Evolutionary conservation across 2,888 invertebrate species (phyloP), one percentile per base, ranked within the genome.

Genomic region (Chymomyza procnemis): DNA sequence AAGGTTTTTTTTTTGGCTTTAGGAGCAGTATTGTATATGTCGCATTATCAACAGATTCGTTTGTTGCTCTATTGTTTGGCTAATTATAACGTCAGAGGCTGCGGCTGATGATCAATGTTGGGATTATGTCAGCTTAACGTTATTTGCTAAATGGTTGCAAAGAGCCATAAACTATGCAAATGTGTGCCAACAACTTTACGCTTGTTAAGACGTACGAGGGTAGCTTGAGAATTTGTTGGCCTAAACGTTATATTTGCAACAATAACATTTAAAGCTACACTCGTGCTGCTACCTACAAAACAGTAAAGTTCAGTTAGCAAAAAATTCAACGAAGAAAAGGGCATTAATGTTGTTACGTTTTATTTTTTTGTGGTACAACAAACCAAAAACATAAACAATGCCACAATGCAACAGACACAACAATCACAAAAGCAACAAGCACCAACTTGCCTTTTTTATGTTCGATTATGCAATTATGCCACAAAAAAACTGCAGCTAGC

Each of bases 331-430:
- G 12, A 41, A 41, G 34, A 41, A 41, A 41, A 41, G 34, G 34
- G 34, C 34, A 41, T 12, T 12, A 41, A 26, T 26, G 2, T 26
- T 26, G 9, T 1, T 41, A 12, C 63, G n/a, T 18, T 18, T 66
- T 26, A n/a, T 18, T 18, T 16, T 50, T 50, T 16, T n/a, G 18
- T 18, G 4, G 48, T n/a, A 1, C 0, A 75, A 80, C 73, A 71
- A 74, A 78, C n/a, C n/a, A 73, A 22, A 59, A 78, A 78, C 80
- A 80, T 85, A 83, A 80, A 84, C 80, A 78, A 47, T 57, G 75
- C 68, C 57, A 69, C 63, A 41, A 41, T 41, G 34, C 76, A 78
- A 48, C 60, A 65, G 19, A 60, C 60, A 54, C 67, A 65, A 30
- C 62, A 56, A 30, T 30, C 48, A 14, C 55, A 69, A 64, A 57